These are phyloP conservation scores for Lordiphosa fenestrarum DNA, from an alignment of 2,888 invertebrate species.

Conservation along the genomic window DNA sequence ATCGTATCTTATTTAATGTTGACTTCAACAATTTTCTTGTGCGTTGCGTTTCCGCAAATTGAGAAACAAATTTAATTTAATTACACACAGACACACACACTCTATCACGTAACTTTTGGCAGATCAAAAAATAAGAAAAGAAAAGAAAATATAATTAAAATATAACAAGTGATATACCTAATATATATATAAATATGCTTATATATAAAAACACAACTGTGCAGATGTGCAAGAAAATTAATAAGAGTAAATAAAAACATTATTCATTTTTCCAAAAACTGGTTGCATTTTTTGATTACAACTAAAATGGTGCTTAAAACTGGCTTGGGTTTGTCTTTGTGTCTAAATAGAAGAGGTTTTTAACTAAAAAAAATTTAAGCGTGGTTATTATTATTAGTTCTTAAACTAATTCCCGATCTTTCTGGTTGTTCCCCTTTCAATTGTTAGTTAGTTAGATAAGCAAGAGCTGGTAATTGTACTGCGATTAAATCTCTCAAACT, in stretches of 20 bases:
- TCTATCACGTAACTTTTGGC: conserved; percentile 44
- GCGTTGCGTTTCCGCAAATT: conserved; percentile 62
- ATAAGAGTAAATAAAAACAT: conserved; percentile 52
- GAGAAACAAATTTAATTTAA: conserved; percentile 53
- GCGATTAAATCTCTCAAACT: too few species aligned
- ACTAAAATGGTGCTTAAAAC: too few species aligned
- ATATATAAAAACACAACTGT: conserved; percentile 28
- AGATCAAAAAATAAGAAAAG: neutral
- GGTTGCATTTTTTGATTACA: too few species aligned
- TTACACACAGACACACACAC: conserved; percentile 50
- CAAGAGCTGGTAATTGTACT: too few species aligned
- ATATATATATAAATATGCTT: conserved; percentile 28
- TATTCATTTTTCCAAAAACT: conserved; percentile 51
- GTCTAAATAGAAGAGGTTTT: too few species aligned
- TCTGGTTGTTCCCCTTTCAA: too few species aligned
- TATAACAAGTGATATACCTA: conserved; percentile 54
- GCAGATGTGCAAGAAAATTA: conserved; percentile 25
- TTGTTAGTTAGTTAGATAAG: too few species aligned
- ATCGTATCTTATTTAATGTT: conserved; percentile 70
- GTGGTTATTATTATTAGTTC: too few species aligned
- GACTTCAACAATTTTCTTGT: conserved; percentile 58
- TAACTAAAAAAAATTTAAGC: too few species aligned
- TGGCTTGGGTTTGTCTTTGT: too few species aligned
- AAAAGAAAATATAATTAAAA: conserved; percentile 13
- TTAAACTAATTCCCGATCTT: too few species aligned